Percentiles rank a stretch among this genome's conserved stretches.
Evolutionary conservation across 2,113 vertebrate genomes (phyloP).

Genomic region (Salvelinus alpinus): DNA sequence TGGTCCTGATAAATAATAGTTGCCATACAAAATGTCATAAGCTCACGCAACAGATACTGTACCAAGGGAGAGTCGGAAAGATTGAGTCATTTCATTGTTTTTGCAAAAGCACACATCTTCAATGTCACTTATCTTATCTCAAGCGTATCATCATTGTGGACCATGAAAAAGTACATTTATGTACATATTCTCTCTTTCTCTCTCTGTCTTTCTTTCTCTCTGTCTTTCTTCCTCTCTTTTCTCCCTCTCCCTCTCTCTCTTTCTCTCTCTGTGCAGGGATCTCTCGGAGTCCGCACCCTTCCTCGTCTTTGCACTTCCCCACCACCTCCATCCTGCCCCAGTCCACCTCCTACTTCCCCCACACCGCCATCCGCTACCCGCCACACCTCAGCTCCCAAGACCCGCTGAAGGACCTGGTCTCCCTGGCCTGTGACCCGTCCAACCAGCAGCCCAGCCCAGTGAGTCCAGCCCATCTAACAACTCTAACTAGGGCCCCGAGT

Average conservation of each 20-base stretch:
- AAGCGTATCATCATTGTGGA: too few species aligned
- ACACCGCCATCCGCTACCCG: conserved; percentile 94
- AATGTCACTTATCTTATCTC: too few species aligned
- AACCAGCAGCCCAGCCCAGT: conserved; percentile 84
- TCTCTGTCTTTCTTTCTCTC: too few species aligned
- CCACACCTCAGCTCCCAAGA: conserved; percentile 94
- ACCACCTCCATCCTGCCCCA: conserved; percentile 85
- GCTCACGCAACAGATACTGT: too few species aligned
- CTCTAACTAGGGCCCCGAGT: too few species aligned
- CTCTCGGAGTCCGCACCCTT: conserved; percentile 88
- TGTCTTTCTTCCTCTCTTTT: not conserved
- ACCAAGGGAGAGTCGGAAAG: too few species aligned
- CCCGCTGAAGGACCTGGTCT: conserved; percentile 94
- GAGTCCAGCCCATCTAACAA: conserved; percentile 41
- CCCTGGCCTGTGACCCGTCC: conserved; percentile 90
- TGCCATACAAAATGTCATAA: too few species aligned
- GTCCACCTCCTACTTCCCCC: conserved; percentile 89
- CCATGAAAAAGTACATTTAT: too few species aligned
- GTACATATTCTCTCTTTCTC: not conserved
- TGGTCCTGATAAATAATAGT: too few species aligned
- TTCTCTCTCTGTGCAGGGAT: conserved; percentile 74
- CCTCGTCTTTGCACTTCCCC: conserved; percentile 92
- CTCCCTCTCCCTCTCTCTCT: not conserved
- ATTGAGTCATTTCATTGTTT: too few species aligned
- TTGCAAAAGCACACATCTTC: too few species aligned